Evolutionary conservation across 64 coral and sea anemone species (phyloP), one percentile per base, ranked within the genome.

Genomic region (Cladopsammia gracilis): DNA sequence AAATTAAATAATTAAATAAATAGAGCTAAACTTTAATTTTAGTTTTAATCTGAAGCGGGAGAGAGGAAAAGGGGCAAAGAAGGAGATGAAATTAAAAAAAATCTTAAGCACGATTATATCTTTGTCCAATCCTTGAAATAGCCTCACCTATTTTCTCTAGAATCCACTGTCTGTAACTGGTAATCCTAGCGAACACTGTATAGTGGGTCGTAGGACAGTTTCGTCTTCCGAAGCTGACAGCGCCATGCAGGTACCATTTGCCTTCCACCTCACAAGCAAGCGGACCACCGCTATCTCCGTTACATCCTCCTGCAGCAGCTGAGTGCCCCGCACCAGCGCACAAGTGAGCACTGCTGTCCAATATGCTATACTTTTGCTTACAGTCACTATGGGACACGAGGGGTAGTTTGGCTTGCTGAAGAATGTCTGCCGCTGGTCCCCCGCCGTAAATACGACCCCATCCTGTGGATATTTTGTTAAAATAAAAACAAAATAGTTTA

Each of bases 151-250:
- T 64, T 25, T 73, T 91, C 7, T 56, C 6, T 10, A 60, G 7
- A 22, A 94, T 94, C 92, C 92, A 94, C 1, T 56, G 7, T 7
- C 42, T 64, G 25, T 88, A 96, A 25, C 77, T 93, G 5, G 90
- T 76, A 9, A 96, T 68, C 62, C 95, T 86, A 44, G 95, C 73
- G 26, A 96, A 96, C 13, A 96, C 90, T 54, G 95, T 96, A 80
- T 93, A 96, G 45, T 89, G 78, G 13, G 90, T 93, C 6, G 95
- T 96, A 15, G 95, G 86, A 47, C 92, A 94, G 19, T 60, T 48
- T 18, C 49, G 51, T 20, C 50, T 65, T 0, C 95, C 95, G 58
- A 93, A 96, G 65, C 95, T 96, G 20, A 96, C 95, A 42, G 90
- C 90, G 4, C 95, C 95, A 48, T 96, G 95, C 0, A 96, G 80